Evolutionary conservation across 2,113 vertebrate genomes (phyloP).

Genomic region (Martes martes): DNA sequence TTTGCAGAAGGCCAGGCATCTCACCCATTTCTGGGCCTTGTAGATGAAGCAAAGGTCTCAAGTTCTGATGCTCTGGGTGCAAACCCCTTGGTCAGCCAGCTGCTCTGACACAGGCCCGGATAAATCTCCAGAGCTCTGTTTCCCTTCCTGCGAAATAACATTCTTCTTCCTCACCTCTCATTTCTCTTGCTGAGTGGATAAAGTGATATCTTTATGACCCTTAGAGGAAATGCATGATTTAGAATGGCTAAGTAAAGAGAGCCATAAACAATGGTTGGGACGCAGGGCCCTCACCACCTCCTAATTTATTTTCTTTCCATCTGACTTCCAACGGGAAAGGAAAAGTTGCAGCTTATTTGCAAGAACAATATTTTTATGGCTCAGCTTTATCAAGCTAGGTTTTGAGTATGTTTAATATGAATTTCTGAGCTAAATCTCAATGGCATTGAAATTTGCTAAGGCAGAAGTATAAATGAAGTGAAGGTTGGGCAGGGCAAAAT

Average conservation of each 20-base stretch:
- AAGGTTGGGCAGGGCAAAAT: conserved; percentile 27
- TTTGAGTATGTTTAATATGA: conserved; percentile 64
- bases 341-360: conserved; percentile 66
- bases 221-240: conserved; percentile 64
- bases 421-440: conserved; percentile 55
- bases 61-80: conserved; percentile 11
- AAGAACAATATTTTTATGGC: conserved; percentile 67
- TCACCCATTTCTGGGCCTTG: not conserved
- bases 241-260: conserved; percentile 66
- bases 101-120: not conserved
- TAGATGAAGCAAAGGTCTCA: conserved; percentile 7
- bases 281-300: conserved; percentile 7
- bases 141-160: conserved; percentile 53
- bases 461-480: conserved; percentile 37
- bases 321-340: conserved; percentile 48
- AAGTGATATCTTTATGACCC: conserved; percentile 70
- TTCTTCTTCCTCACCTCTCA: conserved; percentile 55
- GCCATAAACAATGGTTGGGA: conserved; percentile 61
- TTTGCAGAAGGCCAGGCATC: conserved; percentile 23
- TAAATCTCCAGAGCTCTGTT: conserved; percentile 57
- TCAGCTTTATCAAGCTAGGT: conserved; percentile 55
- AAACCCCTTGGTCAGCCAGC: conserved; percentile 21
- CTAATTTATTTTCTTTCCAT: conserved; percentile 72
- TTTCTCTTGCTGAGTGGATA: conserved; percentile 55
- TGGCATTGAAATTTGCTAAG: conserved; percentile 43